A percentile compares a stretch with the other conserved stretches of the same genome.
These are phyloP conservation scores for Eriosoma lanigerum DNA, from an alignment of 1,140 invertebrate genomes.

Conservation along the genomic window DNA sequence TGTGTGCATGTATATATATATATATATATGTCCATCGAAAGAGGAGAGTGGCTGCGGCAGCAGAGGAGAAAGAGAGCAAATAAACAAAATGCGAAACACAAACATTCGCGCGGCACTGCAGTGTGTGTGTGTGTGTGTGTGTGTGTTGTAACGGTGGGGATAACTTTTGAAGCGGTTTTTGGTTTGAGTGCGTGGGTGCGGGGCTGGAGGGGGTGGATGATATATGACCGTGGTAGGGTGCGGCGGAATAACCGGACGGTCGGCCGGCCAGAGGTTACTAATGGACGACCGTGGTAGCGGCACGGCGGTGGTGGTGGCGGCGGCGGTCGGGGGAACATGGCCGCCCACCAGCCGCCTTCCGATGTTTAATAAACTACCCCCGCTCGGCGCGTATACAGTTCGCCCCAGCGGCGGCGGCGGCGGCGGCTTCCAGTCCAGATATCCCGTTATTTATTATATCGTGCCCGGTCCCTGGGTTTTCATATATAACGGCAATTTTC, in stretches of 20 bases:
- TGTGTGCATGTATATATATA: not conserved
- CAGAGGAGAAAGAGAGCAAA: not conserved
- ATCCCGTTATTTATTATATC: constrained; percentile 51
- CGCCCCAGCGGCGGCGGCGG: constrained; percentile 4
- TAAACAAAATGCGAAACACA: constrained; percentile 51
- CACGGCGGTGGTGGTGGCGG: not conserved
- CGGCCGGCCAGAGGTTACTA: constrained; percentile 52
- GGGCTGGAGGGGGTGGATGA: constrained; percentile 2
- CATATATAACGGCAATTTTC: constrained; percentile 50
- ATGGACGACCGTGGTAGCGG: constrained; percentile 30
- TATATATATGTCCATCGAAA: too few species aligned
- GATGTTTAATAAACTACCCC: constrained; percentile 52
- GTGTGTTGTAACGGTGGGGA: not conserved
- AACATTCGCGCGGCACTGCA: constrained; percentile 20
- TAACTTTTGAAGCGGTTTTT: constrained; percentile 51
- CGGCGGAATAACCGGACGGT: constrained; percentile 44
- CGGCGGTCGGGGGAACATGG: constrained; percentile 39
- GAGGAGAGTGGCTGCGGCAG: not conserved
- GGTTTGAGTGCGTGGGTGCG: not conserved
- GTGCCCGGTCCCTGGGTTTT: constrained; percentile 31
- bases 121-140: not conserved
- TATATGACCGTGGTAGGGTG: constrained; percentile 24
- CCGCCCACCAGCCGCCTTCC: constrained; percentile 51
- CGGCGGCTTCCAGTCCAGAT: constrained; percentile 48
- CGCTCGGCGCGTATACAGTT: not conserved